phyloP scores from a whole-genome alignment of 2,888 invertebrate genomes.

The Aspidiotus destructor region DNA sequence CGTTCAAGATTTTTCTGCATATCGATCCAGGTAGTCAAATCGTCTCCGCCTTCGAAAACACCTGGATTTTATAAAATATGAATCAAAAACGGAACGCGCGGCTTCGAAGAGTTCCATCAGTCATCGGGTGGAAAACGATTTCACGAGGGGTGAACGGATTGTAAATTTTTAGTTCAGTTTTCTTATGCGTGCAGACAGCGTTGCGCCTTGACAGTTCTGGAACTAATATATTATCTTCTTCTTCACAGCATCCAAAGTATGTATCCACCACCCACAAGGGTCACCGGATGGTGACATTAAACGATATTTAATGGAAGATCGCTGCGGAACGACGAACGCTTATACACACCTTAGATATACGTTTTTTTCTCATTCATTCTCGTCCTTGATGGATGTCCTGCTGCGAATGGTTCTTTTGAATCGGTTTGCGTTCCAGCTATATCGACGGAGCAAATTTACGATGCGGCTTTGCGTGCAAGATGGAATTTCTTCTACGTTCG shows the following conservation, averaged over 20 bases:
- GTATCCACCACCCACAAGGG: conserved; percentile 26
- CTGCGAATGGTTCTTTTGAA: conserved; percentile 23
- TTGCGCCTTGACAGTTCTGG: conserved; percentile 31
- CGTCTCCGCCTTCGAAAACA: too few relatives aligned
- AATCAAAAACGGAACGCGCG: too few relatives aligned
- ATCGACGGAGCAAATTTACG: conserved; percentile 14
- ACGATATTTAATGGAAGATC: conserved; percentile 29
- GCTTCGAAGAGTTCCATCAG: too few relatives aligned
- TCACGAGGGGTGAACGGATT: conserved; percentile 19
- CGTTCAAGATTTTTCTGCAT: too few relatives aligned
- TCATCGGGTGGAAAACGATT: too few relatives aligned
- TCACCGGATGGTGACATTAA: conserved; percentile 33
- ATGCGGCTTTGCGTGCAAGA: background rate
- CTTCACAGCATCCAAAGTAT: background rate
- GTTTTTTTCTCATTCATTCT: conserved; percentile 1
- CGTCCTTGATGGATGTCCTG: conserved; percentile 30
- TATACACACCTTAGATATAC: conserved; percentile 3
- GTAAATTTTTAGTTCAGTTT: conserved; percentile 16
- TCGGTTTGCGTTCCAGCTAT: conserved; percentile 6
- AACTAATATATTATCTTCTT: conserved; percentile 32
- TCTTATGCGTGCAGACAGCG: conserved; percentile 26
- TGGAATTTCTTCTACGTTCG: background rate
- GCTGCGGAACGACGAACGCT: conserved; percentile 15
- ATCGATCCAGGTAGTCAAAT: too few relatives aligned
- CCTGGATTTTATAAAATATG: too few relatives aligned